phyloP scores from a whole-genome alignment of 2,888 invertebrate genomes.

The Drosophila yooni region DNA sequence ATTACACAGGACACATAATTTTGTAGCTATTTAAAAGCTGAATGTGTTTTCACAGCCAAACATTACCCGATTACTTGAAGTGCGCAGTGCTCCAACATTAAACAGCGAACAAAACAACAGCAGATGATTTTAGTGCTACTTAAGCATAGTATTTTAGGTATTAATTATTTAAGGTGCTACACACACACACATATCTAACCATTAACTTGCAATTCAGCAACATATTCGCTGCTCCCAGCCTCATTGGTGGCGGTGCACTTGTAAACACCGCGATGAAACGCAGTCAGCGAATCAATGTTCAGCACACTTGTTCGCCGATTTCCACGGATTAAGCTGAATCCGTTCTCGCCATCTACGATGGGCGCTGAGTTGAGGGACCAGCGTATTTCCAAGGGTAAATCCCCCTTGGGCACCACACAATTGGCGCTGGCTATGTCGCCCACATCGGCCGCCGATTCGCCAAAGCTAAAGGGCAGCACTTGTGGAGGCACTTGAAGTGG shows the following conservation, averaged over 20 bases:
- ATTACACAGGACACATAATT: neutral
- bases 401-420: conserved; percentile 91
- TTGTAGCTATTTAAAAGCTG: conserved; percentile 15
- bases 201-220: conserved; percentile 87
- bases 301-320: conserved; percentile 85
- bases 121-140: conserved; percentile 45
- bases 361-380: conserved; percentile 88
- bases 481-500: conserved; percentile 83
- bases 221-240: conserved; percentile 89
- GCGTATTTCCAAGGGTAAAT: conserved; percentile 90
- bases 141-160: conserved; percentile 31
- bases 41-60: conserved; percentile 7
- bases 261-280: conserved; percentile 90
- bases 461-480: conserved; percentile 85
- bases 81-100: conserved; percentile 62
- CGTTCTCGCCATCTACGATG: conserved; percentile 85
- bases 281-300: conserved; percentile 87
- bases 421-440: conserved; percentile 90
- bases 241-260: conserved; percentile 90
- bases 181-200: conserved; percentile 84
- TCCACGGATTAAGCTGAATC: conserved; percentile 83
- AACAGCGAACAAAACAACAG: conserved; percentile 33
- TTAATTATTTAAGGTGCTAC: conserved; percentile 39
- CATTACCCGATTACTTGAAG: conserved; percentile 12
- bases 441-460: conserved; percentile 86